Evolutionary conservation across 2,888 invertebrate species (phyloP), one percentile per base, ranked within the genome.

Genomic region (Drosophila lacicola): DNA sequence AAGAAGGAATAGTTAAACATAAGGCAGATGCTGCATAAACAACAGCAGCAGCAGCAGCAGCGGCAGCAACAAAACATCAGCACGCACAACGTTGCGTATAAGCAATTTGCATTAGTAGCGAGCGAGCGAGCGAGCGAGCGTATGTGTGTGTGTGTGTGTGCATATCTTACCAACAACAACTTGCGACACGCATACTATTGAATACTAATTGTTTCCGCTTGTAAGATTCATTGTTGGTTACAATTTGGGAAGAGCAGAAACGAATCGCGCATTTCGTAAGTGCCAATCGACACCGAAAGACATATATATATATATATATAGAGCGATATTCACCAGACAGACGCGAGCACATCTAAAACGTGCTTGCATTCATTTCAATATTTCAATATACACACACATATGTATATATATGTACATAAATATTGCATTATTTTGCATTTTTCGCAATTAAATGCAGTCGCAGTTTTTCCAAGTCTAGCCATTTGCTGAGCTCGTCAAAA

Each of bases 21-120:
- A 36, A 55, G 61, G 58, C 58, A 51, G 29, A 58, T 75, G 36
- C 55, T 62, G 75, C 49, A 29, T 21, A 46, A 64, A 46, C 10
- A 51, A 41, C 45, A 66, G 62, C 5, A 54, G 42, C 17, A 64
- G 39, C 47, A 63, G 45, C 37, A 53, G 51, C 39, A 55, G n/a
- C 25, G 8, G 41, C 50, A 65, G 39, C 44, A 66, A 70, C 33
- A 39, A n/a, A 67, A 55, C 42, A 66, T 63, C 53, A 4, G 29
- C 33, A 47, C 80, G 78, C 86, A 82, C 80, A 80, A 90, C 70
- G 65, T 72, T 77, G 77, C 82, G 74, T 77, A 82, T 86, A 74
- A 74, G 82, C 72, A 65, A 82, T 79, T 67, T 66, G 63, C 74
- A 73, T 85, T 87, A 81, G 73, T 74, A 70, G 65, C 67, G 51